Evolutionary conservation across 2,113 vertebrate species (phyloP).

Genomic region (Salvelinus fontinalis): DNA sequence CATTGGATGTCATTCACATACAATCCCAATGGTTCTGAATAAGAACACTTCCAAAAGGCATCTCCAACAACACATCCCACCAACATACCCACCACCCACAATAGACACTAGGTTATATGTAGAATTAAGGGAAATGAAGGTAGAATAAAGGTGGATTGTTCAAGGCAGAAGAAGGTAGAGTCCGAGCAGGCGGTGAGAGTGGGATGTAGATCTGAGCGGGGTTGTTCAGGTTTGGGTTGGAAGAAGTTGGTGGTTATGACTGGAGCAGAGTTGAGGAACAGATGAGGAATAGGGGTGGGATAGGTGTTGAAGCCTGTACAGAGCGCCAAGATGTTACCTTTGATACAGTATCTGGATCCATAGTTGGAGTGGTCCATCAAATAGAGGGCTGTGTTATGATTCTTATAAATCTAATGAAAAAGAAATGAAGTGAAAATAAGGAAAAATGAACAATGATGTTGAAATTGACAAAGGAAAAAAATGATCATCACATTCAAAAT

Average conservation of each 20-base stretch:
- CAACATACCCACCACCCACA: neutral
- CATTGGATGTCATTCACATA: neutral
- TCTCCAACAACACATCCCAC: neutral
- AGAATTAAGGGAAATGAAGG: neutral
- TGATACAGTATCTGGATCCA: slow-evolving; percentile 53
- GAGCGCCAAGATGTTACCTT: slow-evolving; percentile 56
- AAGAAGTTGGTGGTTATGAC: neutral
- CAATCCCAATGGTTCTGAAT: neutral
- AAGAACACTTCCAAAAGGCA: neutral
- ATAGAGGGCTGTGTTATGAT: slow-evolving; percentile 67
- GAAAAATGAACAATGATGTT: slow-evolving; percentile 61
- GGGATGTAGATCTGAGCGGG: neutral
- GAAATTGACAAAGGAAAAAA: slow-evolving; percentile 59
- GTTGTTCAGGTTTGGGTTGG: neutral
- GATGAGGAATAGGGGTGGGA: slow-evolving; percentile 47
- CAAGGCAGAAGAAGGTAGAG: neutral
- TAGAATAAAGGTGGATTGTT: neutral
- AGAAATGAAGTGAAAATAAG: slow-evolving; percentile 34
- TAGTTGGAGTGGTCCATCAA: slow-evolving; percentile 71
- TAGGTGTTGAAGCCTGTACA: slow-evolving; percentile 37
- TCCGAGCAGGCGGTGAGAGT: neutral
- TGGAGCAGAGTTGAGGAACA: neutral
- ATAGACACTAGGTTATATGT: neutral
- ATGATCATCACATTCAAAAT: slow-evolving; percentile 53
- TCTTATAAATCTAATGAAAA: slow-evolving; percentile 74